These are phyloP conservation scores for Meliscaeva auricollis DNA, from an alignment of 2,888 invertebrate species.

Conservation along the genomic window DNA sequence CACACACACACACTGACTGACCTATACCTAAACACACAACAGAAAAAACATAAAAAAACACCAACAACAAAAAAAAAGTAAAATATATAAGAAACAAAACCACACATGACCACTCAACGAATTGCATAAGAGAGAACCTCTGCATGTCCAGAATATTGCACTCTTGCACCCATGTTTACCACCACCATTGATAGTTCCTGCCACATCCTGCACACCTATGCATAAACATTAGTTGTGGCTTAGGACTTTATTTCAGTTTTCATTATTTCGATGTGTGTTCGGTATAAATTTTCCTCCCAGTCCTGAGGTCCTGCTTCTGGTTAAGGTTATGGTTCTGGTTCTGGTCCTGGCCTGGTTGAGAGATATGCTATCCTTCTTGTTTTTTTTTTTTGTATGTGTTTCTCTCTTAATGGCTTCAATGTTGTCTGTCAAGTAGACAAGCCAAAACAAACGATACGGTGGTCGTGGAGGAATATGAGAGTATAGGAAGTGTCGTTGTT, in stretches of 20 bases:
- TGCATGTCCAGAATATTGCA: background rate
- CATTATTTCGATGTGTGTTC: slow-evolving; percentile 19
- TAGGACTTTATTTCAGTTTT: slow-evolving; percentile 71
- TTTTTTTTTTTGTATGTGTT: background rate
- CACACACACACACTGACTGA: background rate
- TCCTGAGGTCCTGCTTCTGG: too few species aligned
- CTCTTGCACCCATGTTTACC: background rate
- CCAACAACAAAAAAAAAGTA: background rate
- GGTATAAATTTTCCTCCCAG: background rate
- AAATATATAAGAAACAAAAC: slow-evolving; percentile 46
- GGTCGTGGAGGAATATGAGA: background rate
- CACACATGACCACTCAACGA: slow-evolving; percentile 73
- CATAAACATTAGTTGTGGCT: slow-evolving; percentile 75
- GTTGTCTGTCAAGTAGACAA: slow-evolving; percentile 74
- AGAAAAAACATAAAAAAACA: slow-evolving; percentile 1
- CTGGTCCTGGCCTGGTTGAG: slow-evolving; percentile 7
- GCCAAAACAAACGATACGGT: slow-evolving; percentile 60
- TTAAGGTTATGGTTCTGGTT: background rate
- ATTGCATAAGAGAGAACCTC: slow-evolving; percentile 61
- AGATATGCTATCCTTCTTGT: slow-evolving; percentile 45
- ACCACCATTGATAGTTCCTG: slow-evolving; percentile 22
- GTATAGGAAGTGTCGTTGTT: background rate
- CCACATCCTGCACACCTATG: slow-evolving; percentile 72
- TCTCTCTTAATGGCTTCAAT: slow-evolving; percentile 59
- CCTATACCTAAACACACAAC: background rate